Conservation (phyloP, 2,797 vertebrate genomes). For the Pangasius mekongensis region DNA sequence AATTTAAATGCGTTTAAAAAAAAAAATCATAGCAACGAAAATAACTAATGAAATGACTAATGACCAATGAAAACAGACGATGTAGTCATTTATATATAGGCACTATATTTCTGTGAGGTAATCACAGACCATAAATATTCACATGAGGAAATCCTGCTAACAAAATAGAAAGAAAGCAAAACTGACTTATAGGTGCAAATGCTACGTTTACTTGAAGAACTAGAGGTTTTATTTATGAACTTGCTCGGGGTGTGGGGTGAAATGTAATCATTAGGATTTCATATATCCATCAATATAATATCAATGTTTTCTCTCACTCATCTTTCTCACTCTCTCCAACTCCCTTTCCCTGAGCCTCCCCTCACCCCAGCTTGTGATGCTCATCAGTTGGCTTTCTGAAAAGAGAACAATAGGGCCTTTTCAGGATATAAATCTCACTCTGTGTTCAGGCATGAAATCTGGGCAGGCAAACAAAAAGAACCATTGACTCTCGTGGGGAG, state of each 20-base stretch:
- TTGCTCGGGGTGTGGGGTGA: not conserved
- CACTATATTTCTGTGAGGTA: not conserved
- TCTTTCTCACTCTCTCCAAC: slow-evolving; percentile 19
- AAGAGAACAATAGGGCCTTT: slow-evolving; percentile 79
- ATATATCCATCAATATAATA: not conserved
- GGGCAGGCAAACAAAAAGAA: slow-evolving; percentile 78
- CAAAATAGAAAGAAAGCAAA: not conserved
- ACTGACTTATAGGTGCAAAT: not conserved
- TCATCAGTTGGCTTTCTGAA: slow-evolving; percentile 71
- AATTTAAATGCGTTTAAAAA: not conserved
- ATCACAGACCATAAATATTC: not conserved
- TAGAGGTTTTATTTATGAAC: not conserved
- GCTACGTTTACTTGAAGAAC: not conserved
- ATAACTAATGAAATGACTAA: not conserved
- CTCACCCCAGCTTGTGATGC: slow-evolving; percentile 70
- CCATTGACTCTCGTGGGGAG: slow-evolving; percentile 72
- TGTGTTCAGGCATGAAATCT: slow-evolving; percentile 72
- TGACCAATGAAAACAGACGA: not conserved
- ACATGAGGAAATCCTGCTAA: not conserved
- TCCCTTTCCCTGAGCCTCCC: slow-evolving; percentile 29
- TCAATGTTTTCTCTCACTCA: not conserved
- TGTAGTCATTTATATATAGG: not conserved
- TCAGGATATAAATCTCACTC: slow-evolving; percentile 70
- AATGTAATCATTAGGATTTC: not conserved
- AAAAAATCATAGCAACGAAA: not conserved